Evolutionary conservation across 2,113 vertebrate species (phyloP).

Genomic region (Pongo pygmaeus): DNA sequence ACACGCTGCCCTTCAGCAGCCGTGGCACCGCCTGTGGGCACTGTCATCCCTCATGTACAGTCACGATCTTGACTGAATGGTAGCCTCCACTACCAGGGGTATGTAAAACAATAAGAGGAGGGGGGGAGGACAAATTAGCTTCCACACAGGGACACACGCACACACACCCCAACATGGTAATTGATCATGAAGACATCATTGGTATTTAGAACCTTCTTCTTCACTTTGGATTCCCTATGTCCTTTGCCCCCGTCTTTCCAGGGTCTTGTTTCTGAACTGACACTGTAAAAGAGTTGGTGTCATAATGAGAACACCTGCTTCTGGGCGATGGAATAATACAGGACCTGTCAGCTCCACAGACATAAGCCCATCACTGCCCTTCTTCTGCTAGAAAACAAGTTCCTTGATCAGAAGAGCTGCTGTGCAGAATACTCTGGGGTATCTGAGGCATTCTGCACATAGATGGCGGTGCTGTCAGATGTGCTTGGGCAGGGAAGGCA

Average conservation of each 20-base stretch:
- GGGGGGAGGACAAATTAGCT: background rate
- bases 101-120: background rate
- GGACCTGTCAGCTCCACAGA: background rate
- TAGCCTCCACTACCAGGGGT: background rate
- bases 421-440: background rate
- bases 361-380: background rate
- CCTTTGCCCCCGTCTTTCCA: background rate
- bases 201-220: background rate
- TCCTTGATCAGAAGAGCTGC: background rate
- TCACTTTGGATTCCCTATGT: background rate
- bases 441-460: background rate
- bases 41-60: background rate
- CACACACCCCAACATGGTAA: background rate
- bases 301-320: background rate
- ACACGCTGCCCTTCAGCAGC: background rate
- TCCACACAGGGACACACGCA: background rate
- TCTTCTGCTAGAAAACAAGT: background rate
- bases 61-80: background rate
- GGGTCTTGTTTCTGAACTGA: background rate
- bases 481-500: background rate
- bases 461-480: background rate
- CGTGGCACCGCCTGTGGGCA: background rate
- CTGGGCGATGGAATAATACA: background rate
- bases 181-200: background rate
- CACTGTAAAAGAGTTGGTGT: background rate